Evolutionary conservation across 2,888 invertebrate species (phyloP).

Genomic region (Melanostoma mellinum): DNA sequence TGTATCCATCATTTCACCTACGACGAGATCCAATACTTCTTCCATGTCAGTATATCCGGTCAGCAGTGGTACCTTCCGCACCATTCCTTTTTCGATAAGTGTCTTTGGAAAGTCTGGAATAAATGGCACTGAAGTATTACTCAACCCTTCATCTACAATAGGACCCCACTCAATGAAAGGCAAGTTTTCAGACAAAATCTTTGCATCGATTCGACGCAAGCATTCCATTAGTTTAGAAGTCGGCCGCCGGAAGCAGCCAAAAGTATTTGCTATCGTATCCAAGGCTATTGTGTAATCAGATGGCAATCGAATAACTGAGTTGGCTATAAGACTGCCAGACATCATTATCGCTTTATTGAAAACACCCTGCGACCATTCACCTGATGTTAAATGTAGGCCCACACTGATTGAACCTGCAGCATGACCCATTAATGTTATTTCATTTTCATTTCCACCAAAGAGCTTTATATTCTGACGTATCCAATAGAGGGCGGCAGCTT

Average conservation of each 20-base stretch:
- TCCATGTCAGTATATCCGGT: constrained; percentile 93
- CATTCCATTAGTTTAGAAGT: constrained; percentile 87
- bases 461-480: constrained; percentile 88
- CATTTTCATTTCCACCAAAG: constrained; percentile 89
- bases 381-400: constrained; percentile 88
- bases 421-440: constrained; percentile 90
- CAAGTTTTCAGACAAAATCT: constrained; percentile 85
- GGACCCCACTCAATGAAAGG: constrained; percentile 89
- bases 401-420: constrained; percentile 91
- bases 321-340: constrained; percentile 89
- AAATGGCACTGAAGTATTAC: constrained; percentile 86
- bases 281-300: constrained; percentile 85
- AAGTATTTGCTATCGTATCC: constrained; percentile 86
- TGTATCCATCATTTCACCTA: constrained; percentile 84
- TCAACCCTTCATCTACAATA: constrained; percentile 87
- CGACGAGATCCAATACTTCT: constrained; percentile 86
- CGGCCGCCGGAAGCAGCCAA: constrained; percentile 87
- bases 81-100: constrained; percentile 85
- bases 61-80: constrained; percentile 87
- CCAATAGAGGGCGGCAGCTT: constrained; percentile 91
- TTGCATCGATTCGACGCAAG: constrained; percentile 85
- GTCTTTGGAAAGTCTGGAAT: constrained; percentile 86
- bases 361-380: constrained; percentile 84
- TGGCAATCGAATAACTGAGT: constrained; percentile 85
- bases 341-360: constrained; percentile 91